Base-by-base conservation (phyloP, 2,888 invertebrate genomes). In the Odontothrips loti region DNA sequence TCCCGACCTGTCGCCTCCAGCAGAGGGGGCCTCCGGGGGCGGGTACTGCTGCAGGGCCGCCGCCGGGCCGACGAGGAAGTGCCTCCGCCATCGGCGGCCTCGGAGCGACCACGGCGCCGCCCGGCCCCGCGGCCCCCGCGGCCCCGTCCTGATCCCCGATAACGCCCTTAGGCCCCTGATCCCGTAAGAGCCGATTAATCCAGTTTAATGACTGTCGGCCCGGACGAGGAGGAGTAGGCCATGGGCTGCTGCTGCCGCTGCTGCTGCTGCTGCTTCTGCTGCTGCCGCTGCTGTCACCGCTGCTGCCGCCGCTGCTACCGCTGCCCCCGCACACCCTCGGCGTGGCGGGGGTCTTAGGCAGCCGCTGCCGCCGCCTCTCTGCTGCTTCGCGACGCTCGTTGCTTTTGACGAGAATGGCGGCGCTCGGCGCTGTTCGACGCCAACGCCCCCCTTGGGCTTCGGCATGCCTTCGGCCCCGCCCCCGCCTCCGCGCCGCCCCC, bases 131-230 rank as follows among this genome's bases (percentile, higher is more conserved):
- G 15, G 15, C 51, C 15, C 51, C 51, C 51, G 51, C 51, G 51
- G 51, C 51, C 51, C 15, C 58, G 6, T 23, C 9, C 68, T 23
- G 68, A 23, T 23, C 68, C 68, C 63, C 63, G 63, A 63, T 63
- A 63, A 63, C 63, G 63, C 63, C 63, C 63, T 12, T 9, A n/a
- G 63, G n/a, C n/a, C 68, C 68, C 23, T 23, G 68, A 68, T 68
- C 68, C 68, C 68, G 23, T 68, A 23, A 68, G 68, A 68, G 20
- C 68, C 68, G 68, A 68, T 68, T 68, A 68, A 68, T 68, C 68
- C 68, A 20, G 68, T 20, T 68, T 68, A 68, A 68, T 23, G 68
- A 68, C 68, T 68, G 68, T 23, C 68, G 10, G 23, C 68, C 20
- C 68, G 23, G 68, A 51, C 51, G n/a, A n/a, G n/a, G 51, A 51